phyloP scores from a whole-genome alignment of 2,888 invertebrate species.

The Philopedon plagiatum region DNA sequence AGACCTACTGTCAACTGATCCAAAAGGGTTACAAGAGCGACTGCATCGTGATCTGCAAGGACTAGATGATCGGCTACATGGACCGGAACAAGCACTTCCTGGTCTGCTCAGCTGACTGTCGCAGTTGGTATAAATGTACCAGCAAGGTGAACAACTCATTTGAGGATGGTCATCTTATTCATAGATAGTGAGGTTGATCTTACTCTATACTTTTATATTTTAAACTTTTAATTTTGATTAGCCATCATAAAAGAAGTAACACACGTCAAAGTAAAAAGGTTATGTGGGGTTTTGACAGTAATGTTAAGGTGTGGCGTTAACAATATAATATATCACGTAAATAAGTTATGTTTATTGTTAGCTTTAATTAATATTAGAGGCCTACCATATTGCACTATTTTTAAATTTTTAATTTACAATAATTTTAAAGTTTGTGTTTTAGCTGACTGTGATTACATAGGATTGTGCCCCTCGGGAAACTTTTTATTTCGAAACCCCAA shows the following conservation, averaged over 20 bases:
- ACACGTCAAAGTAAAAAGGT: neutral
- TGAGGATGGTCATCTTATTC: conserved; percentile 24
- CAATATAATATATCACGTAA: neutral
- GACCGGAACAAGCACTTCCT: conserved; percentile 4
- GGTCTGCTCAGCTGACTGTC: conserved; percentile 2
- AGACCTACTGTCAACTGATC: neutral
- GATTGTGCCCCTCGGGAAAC: too few species aligned
- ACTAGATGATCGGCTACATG: conserved; percentile 1
- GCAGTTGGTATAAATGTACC: conserved; percentile 31
- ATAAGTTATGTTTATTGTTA: neutral
- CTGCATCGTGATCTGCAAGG: conserved; percentile 8
- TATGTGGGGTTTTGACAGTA: neutral
- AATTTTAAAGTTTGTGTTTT: too few species aligned
- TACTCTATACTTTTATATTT: neutral
- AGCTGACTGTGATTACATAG: too few species aligned
- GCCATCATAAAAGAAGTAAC: neutral
- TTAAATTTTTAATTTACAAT: too few species aligned
- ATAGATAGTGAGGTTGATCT: neutral
- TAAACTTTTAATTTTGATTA: conserved; percentile 28
- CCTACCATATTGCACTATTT: too few species aligned
- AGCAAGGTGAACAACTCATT: conserved; percentile 33
- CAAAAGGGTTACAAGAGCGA: neutral
- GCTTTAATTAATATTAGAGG: too few species aligned
- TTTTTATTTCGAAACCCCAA: too few species aligned
- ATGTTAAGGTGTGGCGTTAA: neutral